Base-by-base conservation (phyloP, 1,140 invertebrate genomes). In the Trissolcus basalis region DNA sequence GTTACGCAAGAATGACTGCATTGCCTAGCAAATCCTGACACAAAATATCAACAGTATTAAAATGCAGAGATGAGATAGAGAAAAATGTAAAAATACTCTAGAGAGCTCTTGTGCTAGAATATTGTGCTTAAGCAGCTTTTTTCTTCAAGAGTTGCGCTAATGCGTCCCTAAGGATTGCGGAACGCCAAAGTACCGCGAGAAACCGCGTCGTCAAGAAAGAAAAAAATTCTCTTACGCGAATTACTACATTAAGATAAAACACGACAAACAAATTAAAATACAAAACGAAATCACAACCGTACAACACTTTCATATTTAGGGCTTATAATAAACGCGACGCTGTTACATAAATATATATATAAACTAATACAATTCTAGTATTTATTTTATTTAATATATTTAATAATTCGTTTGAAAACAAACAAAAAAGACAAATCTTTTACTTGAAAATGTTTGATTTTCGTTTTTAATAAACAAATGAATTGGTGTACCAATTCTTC, bases 41-140 rank as follows among this genome's bases (percentile, higher is more conserved):
- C 65, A 78, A 80, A 80, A 78, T 79, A 81, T 72, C 72, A 70
- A 61, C 53, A 56, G 68, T 72, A 67, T 71, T 75, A 77, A 81
- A 80, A 50, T 71, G 75, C 75, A 71, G 64, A 78, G 75, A 63
- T 76, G 43, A 73, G 68, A 80, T 77, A 53, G 59, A 73, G 74
- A 51, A 59, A 79, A 78, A 65, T 53, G 56, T 54, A 63, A 54
- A 70, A 79, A 69, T 65, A 53, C 64, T 56, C 72, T 63, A 74
- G 71, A 68, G 74, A 75, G 58, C 54, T 67, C 53, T 76, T 61
- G 61, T 70, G 65, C 65, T 70, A 79, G 79, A 80, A 84, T 83
- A 81, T 83, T 81, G 77, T 74, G 73, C 78, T 80, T 87, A 87
- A 87, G 85, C 83, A 81, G 84, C 85, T 87, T 86, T 86, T 81